Evolutionary conservation across 2,888 invertebrate genomes (phyloP), one percentile per base, ranked within the genome.

Genomic region (Empis stercorea): DNA sequence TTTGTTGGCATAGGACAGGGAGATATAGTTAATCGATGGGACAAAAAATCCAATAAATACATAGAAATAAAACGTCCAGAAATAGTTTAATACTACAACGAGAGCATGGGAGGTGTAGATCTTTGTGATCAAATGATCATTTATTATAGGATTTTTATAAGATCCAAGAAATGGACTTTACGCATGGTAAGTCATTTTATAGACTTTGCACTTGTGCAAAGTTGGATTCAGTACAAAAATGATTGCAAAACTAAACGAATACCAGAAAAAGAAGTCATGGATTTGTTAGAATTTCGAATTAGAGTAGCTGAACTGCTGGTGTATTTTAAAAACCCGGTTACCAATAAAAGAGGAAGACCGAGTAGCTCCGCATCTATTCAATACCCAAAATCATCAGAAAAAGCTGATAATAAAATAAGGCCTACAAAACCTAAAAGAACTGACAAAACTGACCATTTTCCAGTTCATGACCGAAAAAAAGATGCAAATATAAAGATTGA

Each of bases 81-180:
- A 51, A 52, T 55, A 16, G 51, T 58, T 20, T 50, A 49, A 48
- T 5, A 42, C 15, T 49, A 59, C 43, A 61, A 61, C 45, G 41
- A 48, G 27, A 44, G 49, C 27, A 61, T 59, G 60, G 60, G 60
- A 11, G 60, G 58, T 11, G 59, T 60, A 5, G 59, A 61, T 49
- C 52, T 56, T 41, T 20, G 55, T 11, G 56, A 59, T 49, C 54
- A 56, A 48, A 51, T 59, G 41, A 51, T 60, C 7, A 54, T 49
- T n/a, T 46, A 57, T 23, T 60, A 59, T 46, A 14, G 58, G 37
- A 54, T 54, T 15, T 55, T 49, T 45, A 56, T 60, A 38, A 46
- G 56, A 14, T 55, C 54, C 20, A 50, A 44, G 37, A 57, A 58
- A 44, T 55, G 53, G 54, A 49, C 48, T 48, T 34, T 55, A 16